Evolutionary conservation across 2,113 vertebrate genomes (phyloP).

Genomic region (Spizaetus ornatus): DNA sequence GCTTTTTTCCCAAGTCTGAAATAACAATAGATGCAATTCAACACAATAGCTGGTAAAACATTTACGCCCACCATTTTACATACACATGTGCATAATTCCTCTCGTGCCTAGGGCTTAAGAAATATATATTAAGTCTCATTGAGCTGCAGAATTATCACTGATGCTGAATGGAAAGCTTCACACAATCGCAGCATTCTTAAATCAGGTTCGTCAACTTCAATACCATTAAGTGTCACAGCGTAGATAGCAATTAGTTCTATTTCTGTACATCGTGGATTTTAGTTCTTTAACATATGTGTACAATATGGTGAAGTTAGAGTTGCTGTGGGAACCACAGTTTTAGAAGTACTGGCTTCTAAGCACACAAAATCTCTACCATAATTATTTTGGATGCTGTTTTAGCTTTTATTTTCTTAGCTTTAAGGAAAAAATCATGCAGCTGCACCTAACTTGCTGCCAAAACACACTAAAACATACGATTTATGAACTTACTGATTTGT

Average conservation of each 20-base stretch:
- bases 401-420: not conserved
- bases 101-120: not conserved
- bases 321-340: not conserved
- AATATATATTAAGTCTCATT: not conserved
- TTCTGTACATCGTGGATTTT: not conserved
- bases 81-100: not conserved
- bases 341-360: not conserved
- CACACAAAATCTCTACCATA: not conserved
- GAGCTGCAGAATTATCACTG: not conserved
- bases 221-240: not conserved
- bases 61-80: not conserved
- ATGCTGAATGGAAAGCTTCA: not conserved
- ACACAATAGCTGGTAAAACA: not conserved
- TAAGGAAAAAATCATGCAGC: not conserved
- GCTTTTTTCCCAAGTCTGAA: not conserved
- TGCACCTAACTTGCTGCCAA: not conserved
- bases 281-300: not conserved
- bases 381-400: not conserved
- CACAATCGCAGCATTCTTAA: not conserved
- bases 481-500: conserved; percentile 86
- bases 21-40: not conserved
- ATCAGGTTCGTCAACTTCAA: not conserved
- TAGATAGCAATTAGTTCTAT: not conserved
- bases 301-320: not conserved
- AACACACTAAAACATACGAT: not conserved